Conservation (phyloP, 2,888 invertebrate genomes). For the Dasypolia templi region DNA sequence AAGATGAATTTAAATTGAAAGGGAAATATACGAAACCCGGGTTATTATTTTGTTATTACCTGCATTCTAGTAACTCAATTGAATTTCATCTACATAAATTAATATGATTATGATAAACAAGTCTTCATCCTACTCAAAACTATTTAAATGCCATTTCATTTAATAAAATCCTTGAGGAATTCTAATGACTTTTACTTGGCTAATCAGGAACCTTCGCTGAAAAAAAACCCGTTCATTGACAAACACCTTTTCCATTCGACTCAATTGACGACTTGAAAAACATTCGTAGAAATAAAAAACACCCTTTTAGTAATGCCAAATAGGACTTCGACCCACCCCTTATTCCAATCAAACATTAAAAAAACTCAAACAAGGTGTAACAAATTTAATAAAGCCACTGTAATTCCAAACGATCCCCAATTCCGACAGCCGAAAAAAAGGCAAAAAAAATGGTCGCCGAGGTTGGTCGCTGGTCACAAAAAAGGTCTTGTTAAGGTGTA, state of each 20-base stretch:
- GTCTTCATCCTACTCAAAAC: background rate
- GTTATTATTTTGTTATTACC: no score
- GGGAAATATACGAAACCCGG: background rate
- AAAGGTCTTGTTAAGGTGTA: constrained; percentile 48
- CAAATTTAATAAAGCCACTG: constrained; percentile 47
- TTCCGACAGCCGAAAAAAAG: constrained; percentile 24
- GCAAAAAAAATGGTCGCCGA: constrained; percentile 39
- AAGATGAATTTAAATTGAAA: background rate
- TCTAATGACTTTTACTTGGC: background rate
- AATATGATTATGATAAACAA: background rate
- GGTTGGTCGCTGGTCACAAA: constrained; percentile 55
- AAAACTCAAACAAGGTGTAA: constrained; percentile 56
- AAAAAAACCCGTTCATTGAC: constrained; percentile 43
- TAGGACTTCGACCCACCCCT: constrained; percentile 16
- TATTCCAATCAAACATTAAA: constrained; percentile 8
- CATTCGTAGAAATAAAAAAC: constrained; percentile 16
- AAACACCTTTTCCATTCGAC: constrained; percentile 16
- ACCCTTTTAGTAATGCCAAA: constrained; percentile 13
- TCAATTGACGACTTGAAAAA: constrained; percentile 1
- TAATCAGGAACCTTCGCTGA: background rate
- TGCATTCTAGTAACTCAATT: background rate
- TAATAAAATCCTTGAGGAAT: background rate
- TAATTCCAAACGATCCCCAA: constrained; percentile 46
- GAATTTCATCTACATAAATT: background rate
- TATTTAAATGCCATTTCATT: background rate